Percentiles rank a stretch among this genome's conserved stretches.
phyloP scores from a whole-genome alignment of 2,888 invertebrate genomes.

The Neria commutata region DNA sequence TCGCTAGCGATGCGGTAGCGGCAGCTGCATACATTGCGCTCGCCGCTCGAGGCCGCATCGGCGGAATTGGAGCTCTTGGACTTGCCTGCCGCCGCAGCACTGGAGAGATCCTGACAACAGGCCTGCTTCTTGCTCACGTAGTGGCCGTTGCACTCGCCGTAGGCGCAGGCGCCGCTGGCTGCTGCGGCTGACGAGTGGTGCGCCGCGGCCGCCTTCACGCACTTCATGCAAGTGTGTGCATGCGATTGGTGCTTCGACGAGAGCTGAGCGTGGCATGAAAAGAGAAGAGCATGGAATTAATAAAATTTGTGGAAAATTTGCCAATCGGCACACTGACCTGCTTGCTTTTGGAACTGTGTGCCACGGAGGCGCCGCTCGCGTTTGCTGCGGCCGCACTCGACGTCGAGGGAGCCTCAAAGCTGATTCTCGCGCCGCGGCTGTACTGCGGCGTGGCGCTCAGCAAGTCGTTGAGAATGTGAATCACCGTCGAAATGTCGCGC shows the following conservation, averaged over 20 bases:
- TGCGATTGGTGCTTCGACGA: slow-evolving; percentile 43
- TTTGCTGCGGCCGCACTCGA: slow-evolving; percentile 37
- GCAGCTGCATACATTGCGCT: slow-evolving; percentile 44
- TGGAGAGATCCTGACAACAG: slow-evolving; percentile 29
- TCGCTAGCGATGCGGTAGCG: slow-evolving; percentile 40
- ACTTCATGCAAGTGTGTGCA: slow-evolving; percentile 46
- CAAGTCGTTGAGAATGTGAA: slow-evolving; percentile 93
- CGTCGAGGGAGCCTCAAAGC: slow-evolving; percentile 59
- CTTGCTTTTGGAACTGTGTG: slow-evolving; percentile 45
- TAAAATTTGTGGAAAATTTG: too few species aligned
- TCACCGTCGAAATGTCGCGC: slow-evolving; percentile 92
- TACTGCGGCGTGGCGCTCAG: slow-evolving; percentile 81
- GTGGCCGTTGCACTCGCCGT: slow-evolving; percentile 51
- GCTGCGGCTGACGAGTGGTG: slow-evolving; percentile 36
- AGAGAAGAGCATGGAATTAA: too few species aligned
- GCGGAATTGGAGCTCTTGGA: slow-evolving; percentile 23
- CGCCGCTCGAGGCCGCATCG: slow-evolving; percentile 19
- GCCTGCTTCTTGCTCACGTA: slow-evolving; percentile 36
- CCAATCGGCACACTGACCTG: slow-evolving; percentile 48
- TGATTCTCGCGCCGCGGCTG: slow-evolving; percentile 66
- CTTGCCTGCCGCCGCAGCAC: slow-evolving; percentile 17
- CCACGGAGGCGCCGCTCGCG: slow-evolving; percentile 21
- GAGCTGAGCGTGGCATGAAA: too few species aligned
- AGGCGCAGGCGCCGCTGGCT: slow-evolving; percentile 38
- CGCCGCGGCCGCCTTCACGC: slow-evolving; percentile 33